Conservation (phyloP, 2,888 invertebrate genomes). For the Lamproptera curius region DNA sequence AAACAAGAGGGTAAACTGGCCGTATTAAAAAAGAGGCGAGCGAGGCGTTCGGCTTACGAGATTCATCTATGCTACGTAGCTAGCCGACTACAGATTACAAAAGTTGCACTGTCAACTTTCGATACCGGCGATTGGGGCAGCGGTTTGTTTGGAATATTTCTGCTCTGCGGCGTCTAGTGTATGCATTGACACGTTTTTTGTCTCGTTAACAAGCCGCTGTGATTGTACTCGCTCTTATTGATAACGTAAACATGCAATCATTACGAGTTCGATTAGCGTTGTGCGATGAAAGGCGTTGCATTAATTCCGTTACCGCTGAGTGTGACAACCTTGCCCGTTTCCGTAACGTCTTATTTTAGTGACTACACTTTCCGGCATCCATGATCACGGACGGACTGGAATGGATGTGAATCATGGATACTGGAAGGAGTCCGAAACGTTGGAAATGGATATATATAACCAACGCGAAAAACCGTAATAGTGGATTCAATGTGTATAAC, state of each 20-base stretch:
- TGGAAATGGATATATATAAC: too few species aligned
- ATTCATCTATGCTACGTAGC: constrained; percentile 38
- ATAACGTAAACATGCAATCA: constrained; percentile 68
- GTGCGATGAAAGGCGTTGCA: constrained; percentile 24
- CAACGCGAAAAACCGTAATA: too few species aligned
- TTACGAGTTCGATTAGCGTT: constrained; percentile 55
- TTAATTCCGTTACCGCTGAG: constrained; percentile 8
- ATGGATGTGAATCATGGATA: too few species aligned
- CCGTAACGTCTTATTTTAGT: constrained; percentile 14
- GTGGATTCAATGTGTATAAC: too few species aligned
- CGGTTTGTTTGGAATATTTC: constrained; percentile 31
- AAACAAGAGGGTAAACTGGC: constrained; percentile 35
- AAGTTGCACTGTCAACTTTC: constrained; percentile 19
- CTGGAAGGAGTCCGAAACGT: too few species aligned
- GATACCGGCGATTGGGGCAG: constrained; percentile 32
- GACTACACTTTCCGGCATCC: too few species aligned
- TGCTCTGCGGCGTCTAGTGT: too few species aligned
- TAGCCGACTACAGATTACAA: constrained; percentile 14
- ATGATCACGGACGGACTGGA: too few species aligned
- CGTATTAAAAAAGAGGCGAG: constrained; percentile 46
- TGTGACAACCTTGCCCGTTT: constrained; percentile 16
- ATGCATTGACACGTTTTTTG: constrained; percentile 71
- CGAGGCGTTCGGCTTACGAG: constrained; percentile 42
- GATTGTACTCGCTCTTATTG: constrained; percentile 59
- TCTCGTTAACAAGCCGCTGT: constrained; percentile 60